Conservation (phyloP, 1,140 invertebrate species). For the Vanessa atalanta region DNA sequence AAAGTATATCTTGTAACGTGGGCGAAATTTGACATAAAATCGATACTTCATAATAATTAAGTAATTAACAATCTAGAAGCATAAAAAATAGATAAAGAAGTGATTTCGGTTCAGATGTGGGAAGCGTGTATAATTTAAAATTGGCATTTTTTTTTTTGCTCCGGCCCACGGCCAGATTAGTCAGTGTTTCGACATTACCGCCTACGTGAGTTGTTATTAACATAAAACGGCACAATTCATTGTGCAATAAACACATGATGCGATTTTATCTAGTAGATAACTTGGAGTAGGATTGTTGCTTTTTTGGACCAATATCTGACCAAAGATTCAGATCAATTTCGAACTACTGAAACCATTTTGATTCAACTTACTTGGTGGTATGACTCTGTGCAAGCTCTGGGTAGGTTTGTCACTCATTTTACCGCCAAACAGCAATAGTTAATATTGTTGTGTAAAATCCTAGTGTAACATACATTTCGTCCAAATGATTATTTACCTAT, state of each 20-base stretch:
- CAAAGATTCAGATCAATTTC: neutral
- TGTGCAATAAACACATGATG: conserved; percentile 72
- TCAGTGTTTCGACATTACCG: conserved; percentile 76
- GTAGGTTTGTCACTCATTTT: too few relatives aligned
- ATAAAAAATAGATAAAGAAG: conserved; percentile 62
- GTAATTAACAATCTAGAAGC: conserved; percentile 69
- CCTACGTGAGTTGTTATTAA: conserved; percentile 69
- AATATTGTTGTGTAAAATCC: too few relatives aligned
- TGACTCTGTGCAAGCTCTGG: too few relatives aligned
- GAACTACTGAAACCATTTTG: neutral
- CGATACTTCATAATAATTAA: conserved; percentile 61
- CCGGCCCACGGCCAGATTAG: conserved; percentile 73
- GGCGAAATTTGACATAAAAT: conserved; percentile 43
- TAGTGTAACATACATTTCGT: too few relatives aligned
- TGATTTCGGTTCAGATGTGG: conserved; percentile 60
- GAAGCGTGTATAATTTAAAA: conserved; percentile 78
- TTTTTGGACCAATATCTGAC: conserved; percentile 25
- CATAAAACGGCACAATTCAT: conserved; percentile 77
- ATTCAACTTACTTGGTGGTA: neutral
- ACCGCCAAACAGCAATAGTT: too few relatives aligned
- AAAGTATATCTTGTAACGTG: conserved; percentile 32
- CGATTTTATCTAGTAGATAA: conserved; percentile 73
- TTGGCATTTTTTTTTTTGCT: conserved; percentile 71
- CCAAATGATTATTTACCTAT: too few relatives aligned
- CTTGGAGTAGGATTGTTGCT: conserved; percentile 16